Conservation (phyloP, 2,113 vertebrate species). For the Noctilio leporinus region DNA sequence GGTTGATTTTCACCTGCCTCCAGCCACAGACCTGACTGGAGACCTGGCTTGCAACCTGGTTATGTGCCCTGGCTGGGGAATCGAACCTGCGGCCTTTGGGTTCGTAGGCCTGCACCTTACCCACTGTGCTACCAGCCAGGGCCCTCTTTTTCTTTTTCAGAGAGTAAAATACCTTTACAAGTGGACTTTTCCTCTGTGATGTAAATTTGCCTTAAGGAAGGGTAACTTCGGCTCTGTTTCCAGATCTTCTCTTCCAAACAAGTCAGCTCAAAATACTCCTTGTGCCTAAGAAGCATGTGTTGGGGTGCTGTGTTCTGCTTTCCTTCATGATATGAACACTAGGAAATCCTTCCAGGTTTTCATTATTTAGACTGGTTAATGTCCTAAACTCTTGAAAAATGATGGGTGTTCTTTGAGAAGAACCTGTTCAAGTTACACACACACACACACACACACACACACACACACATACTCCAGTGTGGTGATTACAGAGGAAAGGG, state of each 20-base stretch:
- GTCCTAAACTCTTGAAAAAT: background rate
- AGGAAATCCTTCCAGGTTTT: background rate
- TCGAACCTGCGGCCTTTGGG: no score
- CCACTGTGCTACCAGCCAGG: no score
- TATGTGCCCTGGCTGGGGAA: no score
- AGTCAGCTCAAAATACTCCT: background rate
- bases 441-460: no score
- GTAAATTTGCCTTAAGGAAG: background rate
- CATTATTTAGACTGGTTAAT: background rate
- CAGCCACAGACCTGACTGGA: no score
- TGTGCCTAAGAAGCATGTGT: background rate
- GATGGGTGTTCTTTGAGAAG: background rate
- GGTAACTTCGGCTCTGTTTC: background rate
- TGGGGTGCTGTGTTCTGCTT: background rate
- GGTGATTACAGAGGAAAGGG: no score
- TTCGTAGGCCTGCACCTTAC: no score
- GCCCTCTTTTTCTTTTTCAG: no score
- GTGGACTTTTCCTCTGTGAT: background rate
- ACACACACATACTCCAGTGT: no score
- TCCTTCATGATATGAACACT: background rate
- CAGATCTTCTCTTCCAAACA: background rate
- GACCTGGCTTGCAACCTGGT: no score
- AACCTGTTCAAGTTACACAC: background rate
- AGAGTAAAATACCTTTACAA: background rate
- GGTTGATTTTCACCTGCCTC: no score